phyloP scores from a whole-genome alignment of 2,797 vertebrate genomes.

The Rhynchotus rufescens region DNA sequence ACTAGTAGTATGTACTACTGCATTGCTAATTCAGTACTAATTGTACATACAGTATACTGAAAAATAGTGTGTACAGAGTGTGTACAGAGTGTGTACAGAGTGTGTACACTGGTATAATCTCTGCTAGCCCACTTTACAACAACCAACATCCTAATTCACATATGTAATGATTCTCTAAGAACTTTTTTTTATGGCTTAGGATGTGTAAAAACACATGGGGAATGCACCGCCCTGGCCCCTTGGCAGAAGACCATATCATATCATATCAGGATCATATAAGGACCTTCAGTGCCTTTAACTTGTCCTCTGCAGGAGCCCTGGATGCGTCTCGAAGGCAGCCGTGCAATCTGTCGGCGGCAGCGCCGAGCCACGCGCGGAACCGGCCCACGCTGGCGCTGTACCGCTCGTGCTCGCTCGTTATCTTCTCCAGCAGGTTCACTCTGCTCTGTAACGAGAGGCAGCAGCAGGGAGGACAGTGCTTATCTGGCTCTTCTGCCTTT shows the following conservation, averaged over 20 bases:
- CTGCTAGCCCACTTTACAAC: background rate
- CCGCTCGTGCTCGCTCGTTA: slow-evolving; percentile 86
- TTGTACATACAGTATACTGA: background rate
- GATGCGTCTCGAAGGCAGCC: slow-evolving; percentile 68
- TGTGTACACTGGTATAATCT: background rate
- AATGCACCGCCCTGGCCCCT: background rate
- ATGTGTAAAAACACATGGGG: background rate
- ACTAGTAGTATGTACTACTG: too few relatives aligned
- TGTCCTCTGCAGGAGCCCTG: slow-evolving; percentile 69
- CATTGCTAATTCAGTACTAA: too few relatives aligned
- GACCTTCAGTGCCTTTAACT: slow-evolving; percentile 86
- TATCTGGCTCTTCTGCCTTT: slow-evolving; percentile 1
- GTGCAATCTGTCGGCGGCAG: slow-evolving; percentile 84
- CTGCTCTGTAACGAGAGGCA: slow-evolving; percentile 83
- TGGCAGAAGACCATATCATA: background rate
- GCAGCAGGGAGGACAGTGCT: background rate
- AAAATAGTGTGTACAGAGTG: too few relatives aligned
- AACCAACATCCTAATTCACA: background rate
- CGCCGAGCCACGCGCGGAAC: slow-evolving; percentile 89
- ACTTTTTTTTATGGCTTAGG: background rate
- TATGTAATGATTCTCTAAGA: background rate
- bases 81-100: too few relatives aligned
- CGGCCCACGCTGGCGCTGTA: slow-evolving; percentile 78
- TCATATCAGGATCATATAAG: background rate
- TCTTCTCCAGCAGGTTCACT: slow-evolving; percentile 84